Evolutionary conservation across 1,140 invertebrate species (phyloP).

Genomic region (Glomeris maerens): DNA sequence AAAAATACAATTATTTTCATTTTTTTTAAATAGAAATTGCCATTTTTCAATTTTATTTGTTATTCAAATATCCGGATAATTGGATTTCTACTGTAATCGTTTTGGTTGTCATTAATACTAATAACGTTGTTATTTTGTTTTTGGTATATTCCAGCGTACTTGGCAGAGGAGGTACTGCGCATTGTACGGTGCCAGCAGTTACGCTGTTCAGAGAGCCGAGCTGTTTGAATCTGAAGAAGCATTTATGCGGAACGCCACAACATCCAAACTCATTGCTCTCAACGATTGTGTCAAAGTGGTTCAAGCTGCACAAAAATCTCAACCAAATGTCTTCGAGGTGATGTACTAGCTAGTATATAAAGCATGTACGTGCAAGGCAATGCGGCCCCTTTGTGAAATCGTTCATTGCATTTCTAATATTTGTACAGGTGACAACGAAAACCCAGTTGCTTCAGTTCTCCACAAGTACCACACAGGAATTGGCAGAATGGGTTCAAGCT

Average conservation of each 20-base stretch:
- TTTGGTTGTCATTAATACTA: too few species aligned
- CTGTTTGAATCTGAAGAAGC: slow-evolving; percentile 62
- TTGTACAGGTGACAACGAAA: slow-evolving; percentile 49
- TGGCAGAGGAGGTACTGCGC: slow-evolving; percentile 63
- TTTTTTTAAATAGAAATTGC: background rate
- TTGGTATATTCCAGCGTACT: slow-evolving; percentile 35
- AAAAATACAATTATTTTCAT: background rate
- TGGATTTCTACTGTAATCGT: too few species aligned
- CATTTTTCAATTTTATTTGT: background rate
- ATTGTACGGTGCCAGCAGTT: slow-evolving; percentile 61
- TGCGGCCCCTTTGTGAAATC: too few species aligned
- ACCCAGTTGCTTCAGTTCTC: slow-evolving; percentile 52
- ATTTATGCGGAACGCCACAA: slow-evolving; percentile 43
- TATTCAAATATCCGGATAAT: too few species aligned
- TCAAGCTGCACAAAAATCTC: slow-evolving; percentile 38
- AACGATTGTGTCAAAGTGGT: slow-evolving; percentile 75
- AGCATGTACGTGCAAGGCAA: background rate
- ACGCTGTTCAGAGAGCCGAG: slow-evolving; percentile 65
- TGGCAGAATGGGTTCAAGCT: slow-evolving; percentile 56
- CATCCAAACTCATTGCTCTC: slow-evolving; percentile 56
- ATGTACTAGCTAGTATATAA: slow-evolving; percentile 6
- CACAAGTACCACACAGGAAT: slow-evolving; percentile 50
- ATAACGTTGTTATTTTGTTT: slow-evolving; percentile 11
- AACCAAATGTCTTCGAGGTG: slow-evolving; percentile 40
- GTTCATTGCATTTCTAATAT: background rate